A percentile compares a stretch with the other conserved stretches of the same genome.
phyloP scores from a whole-genome alignment of 1,140 invertebrate genomes.

The Babylonia areolata region DNA sequence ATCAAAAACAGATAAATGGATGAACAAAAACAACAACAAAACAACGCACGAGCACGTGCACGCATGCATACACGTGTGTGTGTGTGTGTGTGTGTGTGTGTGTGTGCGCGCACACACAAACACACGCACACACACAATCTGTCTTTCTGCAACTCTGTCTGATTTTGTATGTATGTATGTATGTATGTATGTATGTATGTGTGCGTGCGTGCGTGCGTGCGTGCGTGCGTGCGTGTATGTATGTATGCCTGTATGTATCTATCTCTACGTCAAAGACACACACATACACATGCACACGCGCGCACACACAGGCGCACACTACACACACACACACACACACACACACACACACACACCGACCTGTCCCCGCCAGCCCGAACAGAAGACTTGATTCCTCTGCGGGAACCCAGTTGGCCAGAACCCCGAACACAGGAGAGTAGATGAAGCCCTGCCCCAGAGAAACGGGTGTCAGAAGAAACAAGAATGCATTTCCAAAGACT shows the following conservation, averaged over 20 bases:
- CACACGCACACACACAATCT: not conserved
- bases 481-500: too few relatives aligned
- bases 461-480: not conserved
- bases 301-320: not conserved
- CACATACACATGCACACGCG: not conserved
- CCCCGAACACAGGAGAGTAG: constrained; percentile 39
- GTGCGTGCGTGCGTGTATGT: not conserved
- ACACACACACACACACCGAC: not conserved
- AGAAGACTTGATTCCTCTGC: constrained; percentile 39
- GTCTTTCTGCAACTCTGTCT: not conserved
- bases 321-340: not conserved
- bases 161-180: constrained; percentile 3
- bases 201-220: not conserved
- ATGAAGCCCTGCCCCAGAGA: constrained; percentile 36
- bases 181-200: constrained; percentile 14
- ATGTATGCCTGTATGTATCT: not conserved
- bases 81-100: constrained; percentile 20
- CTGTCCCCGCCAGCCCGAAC: constrained; percentile 2
- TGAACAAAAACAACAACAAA: not conserved
- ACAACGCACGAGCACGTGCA: not conserved
- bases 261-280: not conserved
- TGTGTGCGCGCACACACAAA: not conserved
- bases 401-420: constrained; percentile 43
- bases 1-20: not conserved
- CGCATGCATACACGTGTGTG: not conserved